A percentile compares a stretch with the other conserved stretches of the same genome.
phyloP scores from a whole-genome alignment of 2,888 invertebrate species.

The Pammene fasciana region DNA sequence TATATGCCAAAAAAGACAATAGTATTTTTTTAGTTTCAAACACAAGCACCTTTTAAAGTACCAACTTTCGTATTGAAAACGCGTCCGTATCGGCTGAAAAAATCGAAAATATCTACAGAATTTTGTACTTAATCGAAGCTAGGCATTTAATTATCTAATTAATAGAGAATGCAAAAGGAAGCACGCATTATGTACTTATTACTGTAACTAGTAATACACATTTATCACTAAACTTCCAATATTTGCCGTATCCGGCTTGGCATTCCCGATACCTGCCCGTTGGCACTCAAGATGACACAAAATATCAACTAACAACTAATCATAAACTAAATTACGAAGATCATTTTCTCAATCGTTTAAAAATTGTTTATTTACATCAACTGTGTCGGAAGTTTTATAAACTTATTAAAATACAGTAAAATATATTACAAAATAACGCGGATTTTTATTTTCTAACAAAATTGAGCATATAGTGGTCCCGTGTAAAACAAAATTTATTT shows the following conservation, averaged over 20 bases:
- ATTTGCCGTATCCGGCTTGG: not conserved
- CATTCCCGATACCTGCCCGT: constrained; percentile 62
- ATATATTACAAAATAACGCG: constrained; percentile 61
- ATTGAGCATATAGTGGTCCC: constrained; percentile 70
- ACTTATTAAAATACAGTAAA: constrained; percentile 56
- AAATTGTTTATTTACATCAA: constrained; percentile 59
- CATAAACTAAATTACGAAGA: constrained; percentile 69
- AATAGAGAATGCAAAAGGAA: constrained; percentile 68
- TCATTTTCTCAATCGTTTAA: constrained; percentile 67
- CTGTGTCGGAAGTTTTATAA: constrained; percentile 60
- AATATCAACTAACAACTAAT: constrained; percentile 58
- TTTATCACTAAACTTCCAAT: constrained; percentile 53
- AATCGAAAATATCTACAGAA: constrained; percentile 36
- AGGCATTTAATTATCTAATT: constrained; percentile 37
- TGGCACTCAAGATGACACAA: constrained; percentile 80
- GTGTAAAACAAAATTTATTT: constrained; percentile 48
- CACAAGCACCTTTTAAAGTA: constrained; percentile 5
- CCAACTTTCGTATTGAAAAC: not conserved
- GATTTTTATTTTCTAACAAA: constrained; percentile 55
- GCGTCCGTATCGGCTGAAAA: constrained; percentile 10
- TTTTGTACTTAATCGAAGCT: constrained; percentile 39
- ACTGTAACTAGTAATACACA: constrained; percentile 67
- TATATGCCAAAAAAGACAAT: not conserved
- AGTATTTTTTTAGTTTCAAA: not conserved
- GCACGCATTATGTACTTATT: constrained; percentile 66